These are phyloP conservation scores for Fundulus diaphanus DNA, from an alignment of 2,797 vertebrate species.

Conservation along the genomic window DNA sequence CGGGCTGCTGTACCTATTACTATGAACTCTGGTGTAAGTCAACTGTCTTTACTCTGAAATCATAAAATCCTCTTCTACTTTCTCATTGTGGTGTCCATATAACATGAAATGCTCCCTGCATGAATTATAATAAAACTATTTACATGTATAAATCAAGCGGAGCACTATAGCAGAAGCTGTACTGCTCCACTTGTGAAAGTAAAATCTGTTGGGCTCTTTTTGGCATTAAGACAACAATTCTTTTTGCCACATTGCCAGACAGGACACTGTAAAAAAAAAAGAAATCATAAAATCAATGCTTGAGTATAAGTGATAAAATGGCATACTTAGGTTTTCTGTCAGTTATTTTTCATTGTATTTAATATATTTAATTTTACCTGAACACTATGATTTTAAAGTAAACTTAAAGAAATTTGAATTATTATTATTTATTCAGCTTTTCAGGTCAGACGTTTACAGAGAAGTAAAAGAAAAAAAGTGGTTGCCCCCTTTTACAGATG, in stretches of 20 bases:
- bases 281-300: no score
- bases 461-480: neutral
- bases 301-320: neutral
- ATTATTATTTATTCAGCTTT: neutral
- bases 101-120: no score
- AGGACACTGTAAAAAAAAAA: no score
- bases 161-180: no score
- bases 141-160: no score
- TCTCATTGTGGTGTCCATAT: no score
- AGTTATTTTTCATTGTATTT: neutral
- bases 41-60: constrained; percentile 1
- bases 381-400: neutral
- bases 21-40: constrained; percentile 97
- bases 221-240: no score
- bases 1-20: constrained; percentile 94
- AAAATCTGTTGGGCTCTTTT: no score
- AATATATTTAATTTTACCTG: neutral
- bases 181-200: no score
- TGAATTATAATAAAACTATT: no score
- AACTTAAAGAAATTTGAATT: neutral
- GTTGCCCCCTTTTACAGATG: neutral
- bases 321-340: neutral
- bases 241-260: no score
- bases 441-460: neutral
- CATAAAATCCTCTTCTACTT: no score